Percentiles rank a stretch among this genome's conserved stretches.
These are phyloP conservation scores for Enteromius afrohamiltoni DNA, from an alignment of 2,797 vertebrate species.

Conservation along the genomic window DNA sequence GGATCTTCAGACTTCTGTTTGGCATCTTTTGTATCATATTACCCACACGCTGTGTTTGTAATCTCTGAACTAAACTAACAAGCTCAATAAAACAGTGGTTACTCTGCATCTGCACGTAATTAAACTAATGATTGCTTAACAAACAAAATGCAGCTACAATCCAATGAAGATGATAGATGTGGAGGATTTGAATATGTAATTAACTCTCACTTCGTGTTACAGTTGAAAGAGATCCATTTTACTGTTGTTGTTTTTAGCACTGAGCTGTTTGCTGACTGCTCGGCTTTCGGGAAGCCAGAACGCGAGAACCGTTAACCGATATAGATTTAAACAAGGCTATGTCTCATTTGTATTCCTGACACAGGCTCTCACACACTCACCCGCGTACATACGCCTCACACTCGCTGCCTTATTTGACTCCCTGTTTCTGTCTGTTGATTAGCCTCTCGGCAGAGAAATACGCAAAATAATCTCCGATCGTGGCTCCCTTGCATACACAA, in stretches of 20 bases:
- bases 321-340: constrained; percentile 59
- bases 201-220: constrained; percentile 50
- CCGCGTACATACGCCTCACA: constrained; percentile 54
- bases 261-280: constrained; percentile 43
- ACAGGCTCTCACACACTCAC: constrained; percentile 50
- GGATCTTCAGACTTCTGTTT: constrained; percentile 40
- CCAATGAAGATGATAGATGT: constrained; percentile 48
- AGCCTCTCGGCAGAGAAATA: constrained; percentile 52
- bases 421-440: constrained; percentile 58
- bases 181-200: constrained; percentile 50
- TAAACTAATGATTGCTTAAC: constrained; percentile 58
- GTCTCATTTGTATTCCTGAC: constrained; percentile 63
- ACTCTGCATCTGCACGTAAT: constrained; percentile 55
- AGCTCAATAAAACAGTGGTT: constrained; percentile 53
- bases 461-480: constrained; percentile 54
- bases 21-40: constrained; percentile 52
- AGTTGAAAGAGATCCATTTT: constrained; percentile 53
- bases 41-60: constrained; percentile 57
- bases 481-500: constrained; percentile 3
- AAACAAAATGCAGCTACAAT: constrained; percentile 46
- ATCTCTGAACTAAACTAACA: constrained; percentile 59
- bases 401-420: constrained; percentile 60
- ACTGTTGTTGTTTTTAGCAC: constrained; percentile 44
- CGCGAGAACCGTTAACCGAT: constrained; percentile 53
- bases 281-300: constrained; percentile 34